Conservation (phyloP, 2,888 invertebrate genomes). For the Nomada fabriciana region DNA sequence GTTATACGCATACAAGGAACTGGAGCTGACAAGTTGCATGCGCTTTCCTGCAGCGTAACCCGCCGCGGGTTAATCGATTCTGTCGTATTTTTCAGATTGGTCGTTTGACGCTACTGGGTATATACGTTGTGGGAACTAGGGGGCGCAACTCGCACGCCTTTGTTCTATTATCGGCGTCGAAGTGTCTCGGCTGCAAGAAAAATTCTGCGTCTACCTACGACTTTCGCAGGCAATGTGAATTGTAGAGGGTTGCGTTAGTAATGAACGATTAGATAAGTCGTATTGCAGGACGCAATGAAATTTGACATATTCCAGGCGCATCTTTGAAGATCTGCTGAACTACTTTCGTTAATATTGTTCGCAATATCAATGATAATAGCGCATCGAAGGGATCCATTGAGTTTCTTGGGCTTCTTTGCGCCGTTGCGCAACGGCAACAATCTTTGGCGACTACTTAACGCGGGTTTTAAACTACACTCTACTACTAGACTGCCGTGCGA, state of each 20-base stretch:
- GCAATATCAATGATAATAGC: background rate
- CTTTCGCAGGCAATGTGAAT: too few relatives aligned
- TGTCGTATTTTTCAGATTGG: constrained; percentile 38
- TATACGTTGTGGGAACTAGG: constrained; percentile 34
- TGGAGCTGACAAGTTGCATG: too few relatives aligned
- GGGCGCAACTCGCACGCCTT: background rate
- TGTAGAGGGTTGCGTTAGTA: too few relatives aligned
- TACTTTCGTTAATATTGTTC: too few relatives aligned
- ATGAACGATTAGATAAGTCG: too few relatives aligned
- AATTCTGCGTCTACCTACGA: too few relatives aligned
- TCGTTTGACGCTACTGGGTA: constrained; percentile 17
- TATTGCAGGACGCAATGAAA: too few relatives aligned
- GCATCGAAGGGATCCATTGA: background rate
- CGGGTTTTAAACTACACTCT: constrained; percentile 1
- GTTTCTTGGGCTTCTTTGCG: constrained; percentile 2
- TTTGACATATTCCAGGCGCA: too few relatives aligned
- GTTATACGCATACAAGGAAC: too few relatives aligned
- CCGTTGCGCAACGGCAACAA: background rate
- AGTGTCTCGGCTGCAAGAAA: too few relatives aligned
- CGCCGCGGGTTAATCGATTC: constrained; percentile 46
- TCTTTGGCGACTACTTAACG: constrained; percentile 18
- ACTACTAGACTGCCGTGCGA: constrained; percentile 7
- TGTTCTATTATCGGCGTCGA: too few relatives aligned
- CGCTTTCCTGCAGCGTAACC: constrained; percentile 20
- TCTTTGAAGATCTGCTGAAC: too few relatives aligned